Percentiles rank a stretch among this genome's conserved stretches.
Evolutionary conservation across 2,888 invertebrate genomes (phyloP).

Genomic region (Dichetophora obliterata): DNA sequence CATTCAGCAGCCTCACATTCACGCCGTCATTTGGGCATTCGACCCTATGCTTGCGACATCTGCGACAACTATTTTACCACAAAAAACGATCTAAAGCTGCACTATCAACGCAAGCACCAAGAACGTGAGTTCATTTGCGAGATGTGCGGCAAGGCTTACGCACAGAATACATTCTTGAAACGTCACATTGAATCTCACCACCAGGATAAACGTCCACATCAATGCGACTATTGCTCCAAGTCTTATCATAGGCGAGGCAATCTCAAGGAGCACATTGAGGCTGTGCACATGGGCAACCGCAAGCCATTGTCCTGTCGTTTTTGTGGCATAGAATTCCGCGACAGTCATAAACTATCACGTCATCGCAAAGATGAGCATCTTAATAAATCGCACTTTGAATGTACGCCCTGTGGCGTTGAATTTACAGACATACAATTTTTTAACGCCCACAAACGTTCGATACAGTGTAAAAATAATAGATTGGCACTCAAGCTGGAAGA

Average conservation of each 20-base stretch:
- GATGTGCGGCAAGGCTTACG: constrained; percentile 63
- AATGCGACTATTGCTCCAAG: constrained; percentile 60
- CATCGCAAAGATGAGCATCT: constrained; percentile 64
- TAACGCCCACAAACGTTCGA: constrained; percentile 64
- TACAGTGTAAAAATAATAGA: constrained; percentile 64
- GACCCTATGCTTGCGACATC: constrained; percentile 62
- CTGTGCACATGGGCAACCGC: constrained; percentile 63
- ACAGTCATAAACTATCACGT: constrained; percentile 64
- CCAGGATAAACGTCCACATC: constrained; percentile 62
- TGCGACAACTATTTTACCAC: constrained; percentile 64
- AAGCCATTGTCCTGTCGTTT: constrained; percentile 63
- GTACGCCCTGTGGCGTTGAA: constrained; percentile 61
- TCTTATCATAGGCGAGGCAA: constrained; percentile 65
- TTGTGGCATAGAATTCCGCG: constrained; percentile 64
- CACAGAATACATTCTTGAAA: constrained; percentile 63
- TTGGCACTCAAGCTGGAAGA: constrained; percentile 51
- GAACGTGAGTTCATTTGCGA: constrained; percentile 64
- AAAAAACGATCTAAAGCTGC: constrained; percentile 62
- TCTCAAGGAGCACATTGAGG: constrained; percentile 62
- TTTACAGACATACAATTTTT: constrained; percentile 65
- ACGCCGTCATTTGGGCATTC: constrained; percentile 63
- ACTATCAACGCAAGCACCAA: constrained; percentile 62
- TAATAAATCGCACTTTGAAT: constrained; percentile 59
- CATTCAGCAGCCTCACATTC: constrained; percentile 64
- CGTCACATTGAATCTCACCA: constrained; percentile 64